A percentile compares a stretch with the other conserved stretches of the same genome.
These are phyloP conservation scores for Symphodus melops DNA, from an alignment of 2,113 vertebrate species.

Conservation along the genomic window DNA sequence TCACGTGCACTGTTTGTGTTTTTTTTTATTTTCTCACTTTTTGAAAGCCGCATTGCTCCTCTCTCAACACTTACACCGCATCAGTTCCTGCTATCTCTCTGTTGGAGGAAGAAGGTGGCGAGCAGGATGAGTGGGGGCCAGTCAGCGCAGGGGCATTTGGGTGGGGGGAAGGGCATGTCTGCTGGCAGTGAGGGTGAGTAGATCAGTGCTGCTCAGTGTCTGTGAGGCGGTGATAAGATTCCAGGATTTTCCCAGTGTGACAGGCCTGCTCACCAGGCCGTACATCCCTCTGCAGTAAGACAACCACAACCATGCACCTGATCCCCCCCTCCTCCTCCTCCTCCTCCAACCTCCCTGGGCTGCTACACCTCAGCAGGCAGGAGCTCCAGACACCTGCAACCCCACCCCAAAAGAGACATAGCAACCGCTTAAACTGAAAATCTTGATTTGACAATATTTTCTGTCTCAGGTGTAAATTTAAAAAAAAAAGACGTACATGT, in stretches of 20 bases:
- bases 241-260: constrained; percentile 85
- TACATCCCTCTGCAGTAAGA: constrained; percentile 58
- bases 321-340: too few relatives aligned
- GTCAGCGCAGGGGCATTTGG: constrained; percentile 73
- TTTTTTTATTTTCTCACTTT: constrained; percentile 46
- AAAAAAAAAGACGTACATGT: constrained; percentile 23
- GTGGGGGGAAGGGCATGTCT: constrained; percentile 77
- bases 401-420: constrained; percentile 47
- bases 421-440: constrained; percentile 14
- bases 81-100: constrained; percentile 73
- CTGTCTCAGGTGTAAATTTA: constrained; percentile 8
- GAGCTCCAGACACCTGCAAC: constrained; percentile 64
- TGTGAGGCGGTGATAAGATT: constrained; percentile 86
- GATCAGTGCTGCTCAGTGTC: constrained; percentile 85
- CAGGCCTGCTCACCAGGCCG: constrained; percentile 81
- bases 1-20: constrained; percentile 40
- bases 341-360: constrained; percentile 19
- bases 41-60: constrained; percentile 68
- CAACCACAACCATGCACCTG: constrained; percentile 44
- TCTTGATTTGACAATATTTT: constrained; percentile 21
- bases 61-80: constrained; percentile 66
- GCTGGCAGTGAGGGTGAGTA: constrained; percentile 83
- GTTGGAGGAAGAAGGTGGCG: constrained; percentile 60
- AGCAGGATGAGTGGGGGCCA: constrained; percentile 69
- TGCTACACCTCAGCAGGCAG: constrained; percentile 60